Conservation (phyloP, 2,888 invertebrate species). For the Netelia melanura region DNA sequence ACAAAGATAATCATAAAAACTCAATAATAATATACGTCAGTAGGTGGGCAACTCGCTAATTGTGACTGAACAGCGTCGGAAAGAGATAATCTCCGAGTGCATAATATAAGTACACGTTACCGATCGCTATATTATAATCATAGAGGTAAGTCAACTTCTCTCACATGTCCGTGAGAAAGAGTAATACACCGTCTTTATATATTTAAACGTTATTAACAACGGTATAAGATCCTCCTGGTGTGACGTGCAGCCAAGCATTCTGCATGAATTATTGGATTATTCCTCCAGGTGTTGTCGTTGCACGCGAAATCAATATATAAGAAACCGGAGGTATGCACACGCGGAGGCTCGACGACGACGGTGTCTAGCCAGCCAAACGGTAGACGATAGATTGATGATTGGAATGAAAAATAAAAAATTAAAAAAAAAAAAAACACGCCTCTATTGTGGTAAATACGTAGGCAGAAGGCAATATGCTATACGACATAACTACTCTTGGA, state of each 20-base stretch:
- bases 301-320: slow-evolving; percentile 10
- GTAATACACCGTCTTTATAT: slow-evolving; percentile 4
- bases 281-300: slow-evolving; percentile 22
- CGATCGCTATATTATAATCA: slow-evolving; percentile 12
- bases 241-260: slow-evolving; percentile 12
- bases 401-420: slow-evolving; percentile 8
- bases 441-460: slow-evolving; percentile 13
- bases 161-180: slow-evolving; percentile 31
- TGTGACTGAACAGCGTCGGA: too few relatives aligned
- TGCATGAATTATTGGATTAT: slow-evolving; percentile 52
- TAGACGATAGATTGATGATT: slow-evolving; percentile 17
- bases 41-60: too few relatives aligned
- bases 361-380: background rate
- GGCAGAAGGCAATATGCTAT: background rate
- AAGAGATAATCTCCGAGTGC: too few relatives aligned
- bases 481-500: background rate
- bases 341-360: background rate
- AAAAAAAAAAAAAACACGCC: background rate
- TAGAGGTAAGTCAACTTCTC: slow-evolving; percentile 26
- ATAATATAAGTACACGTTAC: background rate
- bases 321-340: slow-evolving; percentile 41
- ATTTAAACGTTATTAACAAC: background rate
- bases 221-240: slow-evolving; percentile 9
- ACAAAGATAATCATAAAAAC: too few relatives aligned
- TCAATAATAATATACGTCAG: too few relatives aligned